phyloP scores from a whole-genome alignment of 1,140 invertebrate genomes.

The Drosophila carrolli region DNA sequence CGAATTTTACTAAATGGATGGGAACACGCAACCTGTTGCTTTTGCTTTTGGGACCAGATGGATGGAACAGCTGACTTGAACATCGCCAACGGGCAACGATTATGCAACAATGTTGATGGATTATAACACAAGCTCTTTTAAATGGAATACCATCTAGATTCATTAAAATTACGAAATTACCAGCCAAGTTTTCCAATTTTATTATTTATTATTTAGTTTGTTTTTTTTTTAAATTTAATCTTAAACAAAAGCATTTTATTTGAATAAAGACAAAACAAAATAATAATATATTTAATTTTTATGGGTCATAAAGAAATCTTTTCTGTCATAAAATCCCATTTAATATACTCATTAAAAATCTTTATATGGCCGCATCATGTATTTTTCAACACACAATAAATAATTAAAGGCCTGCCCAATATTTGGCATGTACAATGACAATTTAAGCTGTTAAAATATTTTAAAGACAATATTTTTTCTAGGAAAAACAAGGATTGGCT shows the following conservation, averaged over 20 bases:
- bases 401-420: constrained; percentile 2
- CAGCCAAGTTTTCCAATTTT: too few relatives aligned
- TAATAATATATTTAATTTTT: constrained; percentile 15
- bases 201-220: too few relatives aligned
- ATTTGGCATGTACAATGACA: neutral
- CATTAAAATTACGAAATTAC: too few relatives aligned
- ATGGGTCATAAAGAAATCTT: constrained; percentile 18
- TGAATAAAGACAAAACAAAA: neutral
- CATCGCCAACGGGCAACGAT: constrained; percentile 1
- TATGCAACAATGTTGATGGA: constrained; percentile 15
- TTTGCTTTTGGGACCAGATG: constrained; percentile 17
- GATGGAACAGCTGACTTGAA: constrained; percentile 42
- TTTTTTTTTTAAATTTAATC: too few relatives aligned
- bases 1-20: constrained; percentile 17
- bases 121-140: neutral
- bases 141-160: too few relatives aligned
- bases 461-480: neutral
- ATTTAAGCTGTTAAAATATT: constrained; percentile 5
- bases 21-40: constrained; percentile 48
- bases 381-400: constrained; percentile 31
- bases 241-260: neutral
- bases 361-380: constrained; percentile 11
- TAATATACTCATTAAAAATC: constrained; percentile 21
- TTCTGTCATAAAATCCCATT: constrained; percentile 21
- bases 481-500: too few relatives aligned